Conservation (phyloP, 2,797 vertebrate genomes). For the Dryobates pubescens region DNA sequence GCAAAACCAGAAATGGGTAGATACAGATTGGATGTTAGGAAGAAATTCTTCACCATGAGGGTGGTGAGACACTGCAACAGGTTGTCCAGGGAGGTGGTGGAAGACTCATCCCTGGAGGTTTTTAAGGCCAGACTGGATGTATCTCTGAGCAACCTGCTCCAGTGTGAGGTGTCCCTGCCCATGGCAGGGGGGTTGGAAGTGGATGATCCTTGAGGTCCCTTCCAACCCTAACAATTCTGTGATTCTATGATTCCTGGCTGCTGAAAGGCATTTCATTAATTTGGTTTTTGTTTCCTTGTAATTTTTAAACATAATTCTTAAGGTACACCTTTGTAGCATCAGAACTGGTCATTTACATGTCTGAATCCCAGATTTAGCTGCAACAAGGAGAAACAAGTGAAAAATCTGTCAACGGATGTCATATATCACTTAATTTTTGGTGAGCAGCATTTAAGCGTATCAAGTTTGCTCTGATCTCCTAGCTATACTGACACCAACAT, state of each 20-base stretch:
- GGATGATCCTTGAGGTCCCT: no score
- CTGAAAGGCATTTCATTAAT: not conserved
- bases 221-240: no score
- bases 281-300: not conserved
- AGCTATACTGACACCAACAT: not conserved
- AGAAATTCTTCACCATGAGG: no score
- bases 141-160: no score
- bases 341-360: slow-evolving; percentile 2
- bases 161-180: no score
- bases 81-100: no score
- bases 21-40: no score
- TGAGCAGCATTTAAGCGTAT: not conserved
- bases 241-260: not conserved
- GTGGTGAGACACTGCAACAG: no score
- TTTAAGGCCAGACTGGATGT: no score
- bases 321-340: not conserved
- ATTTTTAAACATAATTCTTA: slow-evolving; percentile 19
- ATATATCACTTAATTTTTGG: slow-evolving; percentile 12
- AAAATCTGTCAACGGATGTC: slow-evolving; percentile 10
- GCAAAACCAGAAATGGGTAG: no score
- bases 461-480: slow-evolving; percentile 15
- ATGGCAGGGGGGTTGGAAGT: no score
- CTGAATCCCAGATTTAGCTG: not conserved
- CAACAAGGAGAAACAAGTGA: slow-evolving; percentile 30
- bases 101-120: no score